phyloP scores from a whole-genome alignment of 2,113 vertebrate species.

The Xerus inauris region DNA sequence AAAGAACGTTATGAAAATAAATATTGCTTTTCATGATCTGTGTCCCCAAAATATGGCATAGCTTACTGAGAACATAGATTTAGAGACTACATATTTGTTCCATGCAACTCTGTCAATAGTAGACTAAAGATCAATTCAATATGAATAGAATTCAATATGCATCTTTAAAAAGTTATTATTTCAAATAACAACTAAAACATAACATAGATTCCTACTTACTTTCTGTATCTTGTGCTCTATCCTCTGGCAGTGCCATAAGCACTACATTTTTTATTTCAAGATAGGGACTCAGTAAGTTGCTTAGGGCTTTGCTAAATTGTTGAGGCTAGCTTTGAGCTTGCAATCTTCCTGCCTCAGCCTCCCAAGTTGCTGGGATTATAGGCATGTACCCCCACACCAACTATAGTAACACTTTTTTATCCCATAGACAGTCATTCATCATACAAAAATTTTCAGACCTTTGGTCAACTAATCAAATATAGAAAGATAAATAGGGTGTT shows the following conservation, averaged over 20 bases:
- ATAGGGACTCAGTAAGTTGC: too few species aligned
- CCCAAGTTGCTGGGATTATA: too few species aligned
- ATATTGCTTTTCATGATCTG: not conserved
- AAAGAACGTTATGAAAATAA: conserved; percentile 15
- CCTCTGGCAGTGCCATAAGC: not conserved
- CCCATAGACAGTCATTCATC: not conserved
- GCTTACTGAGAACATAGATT: not conserved
- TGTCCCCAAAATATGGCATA: not conserved
- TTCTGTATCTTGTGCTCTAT: not conserved
- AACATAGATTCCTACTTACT: not conserved
- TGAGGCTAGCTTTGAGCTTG: too few species aligned
- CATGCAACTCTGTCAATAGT: not conserved
- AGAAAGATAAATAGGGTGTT: not conserved
- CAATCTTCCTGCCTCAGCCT: too few species aligned
- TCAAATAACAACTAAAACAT: not conserved
- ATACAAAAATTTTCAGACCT: not conserved
- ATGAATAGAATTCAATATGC: not conserved
- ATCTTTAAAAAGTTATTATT: conserved; percentile 1
- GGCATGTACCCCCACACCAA: too few species aligned
- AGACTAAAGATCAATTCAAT: not conserved
- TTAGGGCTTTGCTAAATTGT: too few species aligned
- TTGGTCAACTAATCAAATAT: not conserved
- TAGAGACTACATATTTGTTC: not conserved
- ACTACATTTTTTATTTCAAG: too few species aligned
- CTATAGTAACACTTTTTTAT: not conserved